These are phyloP conservation scores for Watsonalla cultraria DNA, from an alignment of 2,888 invertebrate genomes.

Conservation along the genomic window DNA sequence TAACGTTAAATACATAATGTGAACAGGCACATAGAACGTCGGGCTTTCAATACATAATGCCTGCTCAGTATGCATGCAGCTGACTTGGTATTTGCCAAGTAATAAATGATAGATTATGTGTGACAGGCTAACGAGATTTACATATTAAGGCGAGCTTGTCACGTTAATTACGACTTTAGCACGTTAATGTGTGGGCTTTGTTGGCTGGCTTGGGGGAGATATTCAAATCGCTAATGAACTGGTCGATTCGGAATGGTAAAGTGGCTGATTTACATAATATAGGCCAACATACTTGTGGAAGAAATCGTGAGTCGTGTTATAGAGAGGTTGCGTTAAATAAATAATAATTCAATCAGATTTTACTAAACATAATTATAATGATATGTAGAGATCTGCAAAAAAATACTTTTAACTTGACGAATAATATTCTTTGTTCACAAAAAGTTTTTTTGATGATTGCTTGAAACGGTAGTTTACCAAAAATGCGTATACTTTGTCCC, in stretches of 20 bases:
- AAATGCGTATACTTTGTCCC: no score
- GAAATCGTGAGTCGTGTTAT: no score
- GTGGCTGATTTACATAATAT: background rate
- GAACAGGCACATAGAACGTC: background rate
- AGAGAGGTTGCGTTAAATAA: no score
- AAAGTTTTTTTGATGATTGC: no score
- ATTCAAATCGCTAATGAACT: background rate
- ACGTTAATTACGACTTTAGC: slow-evolving; percentile 27
- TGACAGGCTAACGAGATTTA: slow-evolving; percentile 41
- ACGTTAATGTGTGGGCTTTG: slow-evolving; percentile 2
- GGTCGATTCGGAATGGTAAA: background rate
- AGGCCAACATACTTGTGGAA: no score
- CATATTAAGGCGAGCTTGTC: slow-evolving; percentile 37
- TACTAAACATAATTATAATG: no score
- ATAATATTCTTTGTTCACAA: no score
- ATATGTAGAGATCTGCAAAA: no score
- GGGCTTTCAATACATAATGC: background rate
- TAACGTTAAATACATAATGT: background rate
- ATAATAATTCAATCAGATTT: no score
- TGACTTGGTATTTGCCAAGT: slow-evolving; percentile 27
- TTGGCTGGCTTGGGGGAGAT: slow-evolving; percentile 12
- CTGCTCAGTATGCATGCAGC: slow-evolving; percentile 1
- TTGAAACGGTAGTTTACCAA: no score
- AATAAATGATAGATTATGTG: slow-evolving; percentile 42
- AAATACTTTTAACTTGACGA: no score